These are phyloP conservation scores for Eilema depressum DNA, from an alignment of 2,888 invertebrate genomes.

Conservation along the genomic window DNA sequence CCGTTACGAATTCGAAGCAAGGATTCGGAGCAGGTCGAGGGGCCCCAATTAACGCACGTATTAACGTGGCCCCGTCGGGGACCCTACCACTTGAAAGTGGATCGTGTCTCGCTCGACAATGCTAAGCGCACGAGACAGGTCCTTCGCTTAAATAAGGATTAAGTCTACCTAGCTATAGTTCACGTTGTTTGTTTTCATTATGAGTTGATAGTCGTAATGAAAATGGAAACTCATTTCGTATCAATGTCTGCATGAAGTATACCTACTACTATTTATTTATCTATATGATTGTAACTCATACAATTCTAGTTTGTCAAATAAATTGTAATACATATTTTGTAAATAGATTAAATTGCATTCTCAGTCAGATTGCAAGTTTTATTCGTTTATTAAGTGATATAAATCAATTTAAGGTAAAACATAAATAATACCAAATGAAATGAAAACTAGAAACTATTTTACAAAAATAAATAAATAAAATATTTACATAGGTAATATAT, in stretches of 20 bases:
- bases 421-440: no score
- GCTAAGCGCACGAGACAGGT: slow-evolving; percentile 38
- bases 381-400: no score
- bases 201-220: neutral
- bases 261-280: neutral
- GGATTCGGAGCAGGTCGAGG: slow-evolving; percentile 35
- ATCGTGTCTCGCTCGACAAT: slow-evolving; percentile 44
- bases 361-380: no score
- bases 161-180: neutral
- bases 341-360: no score
- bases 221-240: no score
- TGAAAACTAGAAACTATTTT: no score
- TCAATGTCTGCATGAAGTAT: neutral
- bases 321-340: no score
- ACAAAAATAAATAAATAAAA: no score
- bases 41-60: slow-evolving; percentile 59
- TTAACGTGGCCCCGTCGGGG: slow-evolving; percentile 54
- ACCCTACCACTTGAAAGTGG: slow-evolving; percentile 54
- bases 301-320: no score
- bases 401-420: no score
- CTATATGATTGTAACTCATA: no score
- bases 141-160: slow-evolving; percentile 46
- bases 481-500: no score
- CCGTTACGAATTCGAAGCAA: slow-evolving; percentile 42
- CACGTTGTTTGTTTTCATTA: neutral